Percentiles rank a stretch among this genome's conserved stretches.
Evolutionary conservation across 64 coral and sea anemone species (phyloP).

Genomic region (Montipora efflorescens): DNA sequence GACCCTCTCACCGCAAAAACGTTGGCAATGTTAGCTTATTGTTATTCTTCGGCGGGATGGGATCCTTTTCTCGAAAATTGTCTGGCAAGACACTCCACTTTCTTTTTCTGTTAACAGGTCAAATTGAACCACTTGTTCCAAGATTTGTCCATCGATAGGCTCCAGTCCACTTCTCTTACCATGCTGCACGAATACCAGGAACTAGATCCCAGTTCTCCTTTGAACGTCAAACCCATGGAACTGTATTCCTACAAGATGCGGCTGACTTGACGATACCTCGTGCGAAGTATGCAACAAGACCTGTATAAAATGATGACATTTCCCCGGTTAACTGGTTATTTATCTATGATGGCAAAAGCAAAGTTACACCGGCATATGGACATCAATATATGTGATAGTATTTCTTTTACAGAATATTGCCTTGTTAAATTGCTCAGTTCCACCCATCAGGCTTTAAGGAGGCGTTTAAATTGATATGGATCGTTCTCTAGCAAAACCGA

Average conservation of each 20-base stretch:
- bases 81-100: not conserved
- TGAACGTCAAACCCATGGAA: constrained; percentile 93
- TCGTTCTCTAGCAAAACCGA: not conserved
- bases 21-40: too few relatives aligned
- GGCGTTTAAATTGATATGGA: not conserved
- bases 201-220: constrained; percentile 60
- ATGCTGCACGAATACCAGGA: constrained; percentile 79
- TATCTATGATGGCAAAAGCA: not conserved
- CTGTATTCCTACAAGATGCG: constrained; percentile 91
- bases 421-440: too few relatives aligned
- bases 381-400: too few relatives aligned
- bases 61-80: too few relatives aligned
- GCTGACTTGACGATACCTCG: constrained; percentile 49
- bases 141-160: constrained; percentile 67
- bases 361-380: not conserved
- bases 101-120: constrained; percentile 55
- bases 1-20: too few relatives aligned
- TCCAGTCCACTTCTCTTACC: constrained; percentile 76
- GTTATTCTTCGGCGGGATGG: too few relatives aligned
- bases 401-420: too few relatives aligned
- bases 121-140: constrained; percentile 77
- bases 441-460: too few relatives aligned
- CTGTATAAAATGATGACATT: not conserved
- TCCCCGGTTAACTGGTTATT: not conserved
- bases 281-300: not conserved